Evolutionary conservation across 2,797 vertebrate genomes (phyloP), one percentile per base, ranked within the genome.

Genomic region (Carapus acus): DNA sequence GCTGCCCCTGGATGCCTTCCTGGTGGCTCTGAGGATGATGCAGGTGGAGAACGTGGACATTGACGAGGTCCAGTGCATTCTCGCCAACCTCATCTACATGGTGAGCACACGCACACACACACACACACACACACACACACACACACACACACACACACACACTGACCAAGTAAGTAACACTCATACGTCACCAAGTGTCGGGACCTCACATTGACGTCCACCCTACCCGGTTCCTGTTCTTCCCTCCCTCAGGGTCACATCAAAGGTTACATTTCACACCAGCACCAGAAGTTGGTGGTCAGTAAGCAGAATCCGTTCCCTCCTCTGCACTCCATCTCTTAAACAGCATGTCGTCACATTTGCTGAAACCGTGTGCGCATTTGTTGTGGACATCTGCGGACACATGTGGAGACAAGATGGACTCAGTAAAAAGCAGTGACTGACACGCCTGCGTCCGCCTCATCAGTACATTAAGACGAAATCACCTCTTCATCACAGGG

Each of bases 231-330:
- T 9, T 58, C 19, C 50, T 12, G 50, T 43, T 71, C 7, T 40
- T 67, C 8, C 72, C 34, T 62, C 43, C 70, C 45, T 18, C 82
- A 99, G 94, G 94, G 96, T 58, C 94, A 98, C 78, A 97, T 98
- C 65, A 99, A 98, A 83, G 96, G 94, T 48, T 98, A 99, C 76
- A 96, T 99, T 74, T 98, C 96, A 17, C 93, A 98, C 55, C 96
- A 99, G 78, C 94, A 99, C 79, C 96, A 98, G 83, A 99, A 99
- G 71, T 89, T 99, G 13, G 96, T 98, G 4, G 96, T 98, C 82
- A 98, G 96, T 73, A 99, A 98, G 79, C 94, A 97, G 78, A 99
- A 98, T 49, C 94, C 96, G 0, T 99, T 99, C 74, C 96, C 94
- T 36, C 81, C 92, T 0, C 80, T 98, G 31, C 94, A 94, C 19